A percentile compares a stretch with the other conserved stretches of the same genome.
These are phyloP conservation scores for Chromis chromis DNA, from an alignment of 2,797 vertebrate genomes.

Conservation along the genomic window DNA sequence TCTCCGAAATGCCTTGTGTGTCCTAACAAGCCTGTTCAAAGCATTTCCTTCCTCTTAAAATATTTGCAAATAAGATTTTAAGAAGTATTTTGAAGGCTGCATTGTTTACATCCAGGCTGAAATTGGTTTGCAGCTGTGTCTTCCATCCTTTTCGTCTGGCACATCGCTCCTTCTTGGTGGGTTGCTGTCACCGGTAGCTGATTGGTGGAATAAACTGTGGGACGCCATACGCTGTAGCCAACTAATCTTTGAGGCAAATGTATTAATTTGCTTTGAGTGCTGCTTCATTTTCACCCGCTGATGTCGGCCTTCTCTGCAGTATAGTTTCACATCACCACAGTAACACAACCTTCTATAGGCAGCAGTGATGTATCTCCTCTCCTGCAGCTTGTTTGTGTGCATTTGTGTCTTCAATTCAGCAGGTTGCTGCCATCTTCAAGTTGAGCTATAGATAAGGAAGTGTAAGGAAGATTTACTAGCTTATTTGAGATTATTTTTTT, in stretches of 20 bases:
- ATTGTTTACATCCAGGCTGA: not conserved
- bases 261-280: slow-evolving; percentile 17
- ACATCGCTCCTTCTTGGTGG: not conserved
- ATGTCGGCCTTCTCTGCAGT: not conserved
- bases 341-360: too few species aligned
- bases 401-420: not conserved
- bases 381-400: too few species aligned
- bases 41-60: not conserved
- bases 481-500: not conserved
- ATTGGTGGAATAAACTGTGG: not conserved
- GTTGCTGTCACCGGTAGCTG: not conserved
- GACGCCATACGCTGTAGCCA: not conserved
- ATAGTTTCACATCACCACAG: not conserved
- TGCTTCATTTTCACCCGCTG: slow-evolving; percentile 10
- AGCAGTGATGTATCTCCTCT: too few species aligned
- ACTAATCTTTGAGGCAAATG: slow-evolving; percentile 2
- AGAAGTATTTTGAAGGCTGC: not conserved
- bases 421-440: not conserved
- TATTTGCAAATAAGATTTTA: not conserved
- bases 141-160: not conserved
- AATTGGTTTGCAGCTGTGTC: not conserved
- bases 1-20: not conserved
- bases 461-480: not conserved
- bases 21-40: slow-evolving; percentile 1
- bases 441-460: too few species aligned